phyloP scores from a whole-genome alignment of 2,113 vertebrate species.

The Ceratotherium simum region DNA sequence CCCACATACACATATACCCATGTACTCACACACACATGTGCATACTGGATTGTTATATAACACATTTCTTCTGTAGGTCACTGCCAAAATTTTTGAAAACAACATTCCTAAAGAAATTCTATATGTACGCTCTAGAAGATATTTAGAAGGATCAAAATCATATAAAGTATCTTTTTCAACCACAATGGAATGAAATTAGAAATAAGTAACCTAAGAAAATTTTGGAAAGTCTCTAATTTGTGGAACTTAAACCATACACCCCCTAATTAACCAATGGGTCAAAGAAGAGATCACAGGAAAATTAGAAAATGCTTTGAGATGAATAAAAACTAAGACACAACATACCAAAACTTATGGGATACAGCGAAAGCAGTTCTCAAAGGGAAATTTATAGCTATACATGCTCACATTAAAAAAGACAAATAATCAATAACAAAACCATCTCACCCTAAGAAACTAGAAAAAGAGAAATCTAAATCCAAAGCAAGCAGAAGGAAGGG shows the following conservation, averaged over 20 bases:
- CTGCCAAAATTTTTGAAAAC: neutral
- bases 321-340: neutral
- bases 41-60: neutral
- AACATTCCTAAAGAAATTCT: neutral
- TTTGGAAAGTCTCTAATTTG: neutral
- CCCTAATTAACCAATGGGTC: neutral
- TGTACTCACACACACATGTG: neutral
- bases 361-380: neutral
- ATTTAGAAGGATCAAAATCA: neutral
- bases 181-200: neutral
- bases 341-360: neutral
- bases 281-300: neutral
- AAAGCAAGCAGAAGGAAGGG: neutral
- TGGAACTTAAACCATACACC: neutral
- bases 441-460: neutral
- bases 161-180: neutral
- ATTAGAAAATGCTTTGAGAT: neutral
- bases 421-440: neutral
- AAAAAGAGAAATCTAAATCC: neutral
- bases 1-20: neutral
- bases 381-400: neutral
- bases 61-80: neutral
- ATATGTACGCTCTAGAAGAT: neutral
- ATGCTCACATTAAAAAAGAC: neutral
- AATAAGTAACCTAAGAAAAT: neutral